Percentiles rank a stretch among this genome's conserved stretches.
phyloP scores from a whole-genome alignment of 2,113 vertebrate species.

The Laticauda laticaudata region DNA sequence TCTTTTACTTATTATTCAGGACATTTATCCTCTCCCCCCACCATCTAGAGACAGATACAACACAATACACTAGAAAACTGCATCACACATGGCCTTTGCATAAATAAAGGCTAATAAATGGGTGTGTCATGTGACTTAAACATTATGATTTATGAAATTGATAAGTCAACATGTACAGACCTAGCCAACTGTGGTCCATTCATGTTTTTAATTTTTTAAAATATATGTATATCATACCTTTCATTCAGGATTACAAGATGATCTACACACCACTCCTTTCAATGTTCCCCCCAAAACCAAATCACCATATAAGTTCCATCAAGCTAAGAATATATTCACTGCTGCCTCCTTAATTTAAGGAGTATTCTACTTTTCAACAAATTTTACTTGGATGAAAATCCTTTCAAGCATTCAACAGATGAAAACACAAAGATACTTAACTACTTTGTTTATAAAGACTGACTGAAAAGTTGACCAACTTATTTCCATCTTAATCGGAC shows the following conservation, averaged over 20 bases:
- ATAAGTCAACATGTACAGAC: background rate
- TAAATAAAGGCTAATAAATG: background rate
- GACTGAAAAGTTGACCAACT: background rate
- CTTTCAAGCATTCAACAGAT: background rate
- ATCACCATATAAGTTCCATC: background rate
- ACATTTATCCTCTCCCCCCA: background rate
- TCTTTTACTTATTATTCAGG: background rate
- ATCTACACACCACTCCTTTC: background rate
- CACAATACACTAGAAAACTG: background rate
- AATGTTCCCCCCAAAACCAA: background rate
- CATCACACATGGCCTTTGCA: background rate
- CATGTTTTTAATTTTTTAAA: background rate
- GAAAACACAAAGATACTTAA: background rate
- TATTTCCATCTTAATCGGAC: background rate
- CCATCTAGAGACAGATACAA: background rate
- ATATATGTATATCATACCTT: background rate
- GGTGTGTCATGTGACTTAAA: background rate
- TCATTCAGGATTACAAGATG: background rate
- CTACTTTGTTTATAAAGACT: background rate
- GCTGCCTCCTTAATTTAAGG: background rate
- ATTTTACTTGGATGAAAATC: background rate
- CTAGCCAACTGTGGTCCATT: background rate
- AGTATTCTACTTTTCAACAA: background rate
- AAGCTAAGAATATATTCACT: background rate
- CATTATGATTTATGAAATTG: background rate